Evolutionary conservation across 2,797 vertebrate species (phyloP), one percentile per base, ranked within the genome.

Genomic region (Cirrhinus mrigala): DNA sequence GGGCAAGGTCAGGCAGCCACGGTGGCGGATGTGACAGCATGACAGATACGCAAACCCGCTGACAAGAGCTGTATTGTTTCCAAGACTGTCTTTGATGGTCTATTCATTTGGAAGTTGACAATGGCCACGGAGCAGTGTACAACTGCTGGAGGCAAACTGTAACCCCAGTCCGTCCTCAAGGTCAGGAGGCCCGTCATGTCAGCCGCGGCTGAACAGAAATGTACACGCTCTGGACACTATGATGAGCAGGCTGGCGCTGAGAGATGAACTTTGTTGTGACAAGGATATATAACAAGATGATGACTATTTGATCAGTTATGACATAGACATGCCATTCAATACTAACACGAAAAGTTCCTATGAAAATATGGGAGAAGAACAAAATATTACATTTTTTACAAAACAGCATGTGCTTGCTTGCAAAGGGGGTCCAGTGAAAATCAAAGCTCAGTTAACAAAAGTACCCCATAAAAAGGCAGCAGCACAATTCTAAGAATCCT

Each of bases 81-180:
- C 95, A 95, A 94, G 94, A 92, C 92, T 95, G 94, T 95, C 94
- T 87, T 85, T 89, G 88, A 89, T 92, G 81, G 91, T 95, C 93
- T 91, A 90, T 88, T 94, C 91, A 93, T 90, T 91, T 82, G 82
- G 84, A 88, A 62, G 87, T 85, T 94, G 94, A 94, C 92, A 93
- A 94, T 93, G 89, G 91, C 89, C 89, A 88, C 85, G 54, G 86
- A 89, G 87, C 64, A 91, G 91, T 91, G 89, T 80, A 88, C 73
- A 11, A 84, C 46, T 3, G 90, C 94, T 90, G 66, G 37, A 62
- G 92, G 94, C 91, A 77, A 81, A 81, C 86, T 81, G 40, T 92
- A 88, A 95, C 94, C 94, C 93, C 87, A 70, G 64, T 84, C 86
- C 50, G 66, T 54, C 88, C 73, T 88, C 85, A 78, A 94, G 93